Evolutionary conservation across 1,140 invertebrate species (phyloP), one percentile per base, ranked within the genome.

Genomic region (Mycetomoellerius zeteki): DNA sequence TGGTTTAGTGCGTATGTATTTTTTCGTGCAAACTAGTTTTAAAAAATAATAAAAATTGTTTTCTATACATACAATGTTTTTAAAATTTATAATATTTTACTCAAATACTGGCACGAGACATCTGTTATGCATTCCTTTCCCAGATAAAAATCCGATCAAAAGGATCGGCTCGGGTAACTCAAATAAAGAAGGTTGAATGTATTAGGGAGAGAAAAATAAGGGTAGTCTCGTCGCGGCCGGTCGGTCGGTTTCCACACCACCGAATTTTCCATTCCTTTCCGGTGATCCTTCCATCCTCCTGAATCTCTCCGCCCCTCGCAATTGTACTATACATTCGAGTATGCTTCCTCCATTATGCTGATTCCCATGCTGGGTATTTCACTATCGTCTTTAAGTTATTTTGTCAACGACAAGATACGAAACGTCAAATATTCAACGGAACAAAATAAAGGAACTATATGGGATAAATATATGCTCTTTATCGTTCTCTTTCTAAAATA

Each of bases 181-280:
- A 30, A 77, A 62, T 77, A 65, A 78, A 78, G 58, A 78, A 64
- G 43, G 76, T 64, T 60, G 21, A 21, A 47, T 78, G 43, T 6
- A 65, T 65, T 30, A 19, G 6, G 76, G 27, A 30, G n/a, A 43
- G 19, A 50, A 30, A 52, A 21, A 24, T 43, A 64, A 77, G 27
- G 27, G 19, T 65, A 19, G 43, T 21, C 76, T 12, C 33, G 37
- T 77, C 54, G 76, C 43, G 76, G 58, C n/a, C 75, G 56, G 19
- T 62, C 58, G 43, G 58, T 78, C 58, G 58, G 33, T 78, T 30
- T 78, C 76, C 21, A 27, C 56, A 43, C 16, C 33, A 65, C 19
- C 33, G 24, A 78, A 78, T 50, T 27, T 24, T 78, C 24, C 19
- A 64, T 78, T 64, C 24, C 12, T 33, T 65, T 64, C 43, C 24